phyloP scores from a whole-genome alignment of 2,888 invertebrate species.

The Eupithecia exiguata region DNA sequence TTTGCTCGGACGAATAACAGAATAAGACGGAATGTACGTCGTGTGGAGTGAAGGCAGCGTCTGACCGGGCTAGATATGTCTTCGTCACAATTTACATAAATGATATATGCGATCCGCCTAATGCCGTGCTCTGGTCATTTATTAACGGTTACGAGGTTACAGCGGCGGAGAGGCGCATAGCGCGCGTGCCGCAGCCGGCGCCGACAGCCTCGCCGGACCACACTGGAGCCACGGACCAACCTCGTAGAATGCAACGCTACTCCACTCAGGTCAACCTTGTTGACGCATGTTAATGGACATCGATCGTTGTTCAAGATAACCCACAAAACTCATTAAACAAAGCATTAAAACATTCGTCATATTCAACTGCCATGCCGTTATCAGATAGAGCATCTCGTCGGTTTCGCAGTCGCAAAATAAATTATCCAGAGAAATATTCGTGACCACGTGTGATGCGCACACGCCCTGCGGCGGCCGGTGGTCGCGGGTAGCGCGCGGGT shows the following conservation, averaged over 20 bases:
- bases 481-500: slow-evolving; percentile 67
- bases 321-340: slow-evolving; percentile 33
- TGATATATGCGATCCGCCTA: slow-evolving; percentile 83
- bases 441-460: slow-evolving; percentile 60
- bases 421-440: slow-evolving; percentile 47
- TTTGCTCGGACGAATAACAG: slow-evolving; percentile 62
- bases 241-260: slow-evolving; percentile 51
- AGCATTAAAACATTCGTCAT: slow-evolving; percentile 28
- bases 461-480: slow-evolving; percentile 67
- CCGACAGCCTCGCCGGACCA: slow-evolving; percentile 76
- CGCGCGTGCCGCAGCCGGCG: slow-evolving; percentile 76
- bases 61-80: slow-evolving; percentile 78
- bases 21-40: slow-evolving; percentile 75
- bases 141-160: slow-evolving; percentile 71
- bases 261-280: slow-evolving; percentile 66
- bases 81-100: slow-evolving; percentile 84
- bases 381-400: slow-evolving; percentile 35
- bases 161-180: slow-evolving; percentile 68
- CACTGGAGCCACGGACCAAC: slow-evolving; percentile 62
- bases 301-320: slow-evolving; percentile 61
- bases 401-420: slow-evolving; percentile 48
- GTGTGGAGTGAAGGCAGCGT: slow-evolving; percentile 75
- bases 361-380: slow-evolving; percentile 28
- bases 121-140: slow-evolving; percentile 79
- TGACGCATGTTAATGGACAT: slow-evolving; percentile 72